A percentile compares a stretch with the other conserved stretches of the same genome.
Evolutionary conservation across 23 tunicate genomes (phyloP).

Genomic region (Clavelina lepadiformis): DNA sequence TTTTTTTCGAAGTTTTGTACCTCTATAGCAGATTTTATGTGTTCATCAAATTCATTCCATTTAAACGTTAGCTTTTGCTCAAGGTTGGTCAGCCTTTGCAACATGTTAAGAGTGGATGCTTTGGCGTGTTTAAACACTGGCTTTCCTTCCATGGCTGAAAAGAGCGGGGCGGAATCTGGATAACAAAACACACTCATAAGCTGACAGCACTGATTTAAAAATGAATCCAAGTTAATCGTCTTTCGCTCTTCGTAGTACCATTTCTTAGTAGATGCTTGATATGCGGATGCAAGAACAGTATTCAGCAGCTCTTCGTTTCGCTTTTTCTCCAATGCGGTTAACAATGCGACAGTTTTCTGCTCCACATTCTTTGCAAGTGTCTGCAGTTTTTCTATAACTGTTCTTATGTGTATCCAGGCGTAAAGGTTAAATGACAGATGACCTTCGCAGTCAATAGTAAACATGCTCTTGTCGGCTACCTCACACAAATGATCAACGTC

Average conservation of each 20-base stretch:
- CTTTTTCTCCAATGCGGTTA: too few species aligned
- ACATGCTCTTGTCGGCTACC: neutral
- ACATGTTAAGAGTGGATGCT: neutral
- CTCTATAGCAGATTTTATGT: neutral
- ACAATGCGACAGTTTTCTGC: neutral
- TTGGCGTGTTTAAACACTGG: constrained; percentile 1
- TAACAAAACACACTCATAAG: neutral
- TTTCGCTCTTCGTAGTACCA: neutral
- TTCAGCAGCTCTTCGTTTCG: too few species aligned
- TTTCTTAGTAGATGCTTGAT: too few species aligned
- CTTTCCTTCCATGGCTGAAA: neutral
- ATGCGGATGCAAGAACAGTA: too few species aligned
- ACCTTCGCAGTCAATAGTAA: neutral
- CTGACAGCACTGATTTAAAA: neutral
- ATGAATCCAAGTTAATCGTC: neutral
- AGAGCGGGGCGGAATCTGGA: neutral
- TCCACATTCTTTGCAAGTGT: neutral
- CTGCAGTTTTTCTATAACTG: neutral
- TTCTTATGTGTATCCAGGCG: neutral
- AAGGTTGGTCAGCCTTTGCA: neutral
- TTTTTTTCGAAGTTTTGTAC: neutral
- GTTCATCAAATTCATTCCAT: neutral
- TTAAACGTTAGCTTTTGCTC: neutral
- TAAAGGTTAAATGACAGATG: neutral
- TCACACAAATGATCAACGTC: neutral